A percentile compares a stretch with the other conserved stretches of the same genome.
Evolutionary conservation across 1,140 invertebrate species (phyloP).

Genomic region (Marisa cornuarietis): DNA sequence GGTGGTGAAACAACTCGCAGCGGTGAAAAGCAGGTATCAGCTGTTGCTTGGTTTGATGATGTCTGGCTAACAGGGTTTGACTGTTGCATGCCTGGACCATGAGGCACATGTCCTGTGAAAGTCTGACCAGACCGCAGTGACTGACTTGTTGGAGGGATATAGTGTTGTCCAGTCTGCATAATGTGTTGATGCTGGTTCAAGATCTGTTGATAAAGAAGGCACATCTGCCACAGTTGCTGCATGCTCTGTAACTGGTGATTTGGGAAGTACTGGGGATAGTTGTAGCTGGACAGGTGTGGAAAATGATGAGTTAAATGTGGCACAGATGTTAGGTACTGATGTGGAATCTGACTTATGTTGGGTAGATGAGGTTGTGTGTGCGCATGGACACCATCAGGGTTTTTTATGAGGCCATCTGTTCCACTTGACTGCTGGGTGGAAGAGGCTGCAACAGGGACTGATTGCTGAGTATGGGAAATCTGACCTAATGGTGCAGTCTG

Average conservation of each 20-base stretch:
- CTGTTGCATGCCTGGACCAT: conserved; percentile 18
- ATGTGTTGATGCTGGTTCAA: conserved; percentile 27
- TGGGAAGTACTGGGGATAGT: conserved; percentile 19
- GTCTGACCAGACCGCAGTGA: neutral
- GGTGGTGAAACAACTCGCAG: conserved; percentile 29
- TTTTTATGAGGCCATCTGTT: conserved; percentile 18
- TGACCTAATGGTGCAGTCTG: conserved; percentile 5
- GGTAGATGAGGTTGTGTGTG: conserved; percentile 23
- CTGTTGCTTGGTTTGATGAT: conserved; percentile 11
- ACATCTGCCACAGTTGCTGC: conserved; percentile 27
- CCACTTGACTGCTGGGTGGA: conserved; percentile 11
- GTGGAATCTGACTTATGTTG: conserved; percentile 23
- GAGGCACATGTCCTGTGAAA: neutral
- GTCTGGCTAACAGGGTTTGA: conserved; percentile 12
- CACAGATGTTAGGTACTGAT: conserved; percentile 29
- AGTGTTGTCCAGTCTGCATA: conserved; percentile 17
- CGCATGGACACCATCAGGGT: neutral
- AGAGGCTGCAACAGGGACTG: conserved; percentile 21
- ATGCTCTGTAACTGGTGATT: conserved; percentile 19
- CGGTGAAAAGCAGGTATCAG: neutral
- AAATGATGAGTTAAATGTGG: conserved; percentile 22
- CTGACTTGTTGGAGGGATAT: conserved; percentile 21
- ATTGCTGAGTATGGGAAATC: neutral
- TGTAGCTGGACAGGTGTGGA: conserved; percentile 17
- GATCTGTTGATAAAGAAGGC: conserved; percentile 27